Percentiles rank a stretch among this genome's conserved stretches.
phyloP scores from a whole-genome alignment of 92 coral and sea anemone species.

The Parazoanthus darwini region DNA sequence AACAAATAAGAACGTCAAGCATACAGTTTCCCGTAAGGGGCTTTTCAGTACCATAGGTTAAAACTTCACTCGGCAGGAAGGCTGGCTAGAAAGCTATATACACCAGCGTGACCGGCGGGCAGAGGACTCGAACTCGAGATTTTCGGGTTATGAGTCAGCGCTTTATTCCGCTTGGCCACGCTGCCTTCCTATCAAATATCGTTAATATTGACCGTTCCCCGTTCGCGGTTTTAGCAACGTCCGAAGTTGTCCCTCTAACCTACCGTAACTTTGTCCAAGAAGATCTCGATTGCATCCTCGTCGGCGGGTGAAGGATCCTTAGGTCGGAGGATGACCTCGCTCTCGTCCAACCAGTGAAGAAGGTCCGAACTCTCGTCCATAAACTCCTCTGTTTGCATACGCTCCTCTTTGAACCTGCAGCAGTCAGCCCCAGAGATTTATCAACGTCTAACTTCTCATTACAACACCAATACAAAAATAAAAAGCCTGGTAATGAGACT shows the following conservation, averaged over 20 bases:
- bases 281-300: conserved; percentile 79
- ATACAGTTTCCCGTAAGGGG: no score
- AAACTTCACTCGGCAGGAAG: no score
- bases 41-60: no score
- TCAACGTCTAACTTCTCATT: not conserved
- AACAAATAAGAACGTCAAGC: no score
- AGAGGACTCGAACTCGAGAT: no score
- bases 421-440: not conserved
- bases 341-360: conserved; percentile 92
- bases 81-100: no score
- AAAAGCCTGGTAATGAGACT: not conserved
- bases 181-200: no score
- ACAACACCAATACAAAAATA: not conserved
- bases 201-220: no score
- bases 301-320: conserved; percentile 95
- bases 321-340: conserved; percentile 69
- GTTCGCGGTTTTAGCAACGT: no score
- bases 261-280: conserved; percentile 91
- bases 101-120: no score
- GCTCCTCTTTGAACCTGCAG: conserved; percentile 88
- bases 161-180: no score
- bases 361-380: conserved; percentile 93
- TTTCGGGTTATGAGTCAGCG: no score
- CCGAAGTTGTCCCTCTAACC: not conserved
- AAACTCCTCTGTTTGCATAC: conserved; percentile 97